These are phyloP conservation scores for Lamprotornis superbus DNA, from an alignment of 2,113 vertebrate genomes.

Conservation along the genomic window DNA sequence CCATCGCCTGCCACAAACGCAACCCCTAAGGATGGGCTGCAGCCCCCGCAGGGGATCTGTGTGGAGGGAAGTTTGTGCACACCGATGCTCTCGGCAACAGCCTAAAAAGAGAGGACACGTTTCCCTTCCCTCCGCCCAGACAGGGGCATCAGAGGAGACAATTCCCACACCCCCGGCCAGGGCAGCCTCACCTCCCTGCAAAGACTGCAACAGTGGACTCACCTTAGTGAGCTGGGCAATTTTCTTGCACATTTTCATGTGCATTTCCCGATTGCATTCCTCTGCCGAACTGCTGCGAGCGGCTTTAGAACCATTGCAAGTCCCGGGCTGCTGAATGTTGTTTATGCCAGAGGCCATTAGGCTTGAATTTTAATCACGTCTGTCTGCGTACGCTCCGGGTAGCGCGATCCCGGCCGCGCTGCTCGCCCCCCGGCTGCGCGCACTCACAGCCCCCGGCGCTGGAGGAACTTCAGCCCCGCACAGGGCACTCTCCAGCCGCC, in stretches of 20 bases:
- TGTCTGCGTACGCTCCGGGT: not conserved
- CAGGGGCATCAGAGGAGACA: not conserved
- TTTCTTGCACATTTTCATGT: constrained; percentile 98
- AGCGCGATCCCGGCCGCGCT: not conserved
- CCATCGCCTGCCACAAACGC: not conserved
- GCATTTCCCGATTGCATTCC: constrained; percentile 84
- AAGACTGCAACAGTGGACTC: constrained; percentile 11
- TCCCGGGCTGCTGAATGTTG: constrained; percentile 77
- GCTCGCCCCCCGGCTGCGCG: not conserved
- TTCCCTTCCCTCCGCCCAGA: not conserved
- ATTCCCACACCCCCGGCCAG: not conserved
- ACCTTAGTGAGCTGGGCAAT: constrained; percentile 99
- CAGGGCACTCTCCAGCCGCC: not conserved
- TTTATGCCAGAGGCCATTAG: constrained; percentile 86
- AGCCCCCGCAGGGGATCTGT: not conserved
- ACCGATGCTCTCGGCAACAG: not conserved
- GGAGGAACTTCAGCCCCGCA: not conserved
- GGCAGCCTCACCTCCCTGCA: not conserved
- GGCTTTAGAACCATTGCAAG: constrained; percentile 79
- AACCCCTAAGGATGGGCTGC: not conserved
- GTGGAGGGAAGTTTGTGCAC: constrained; percentile 22
- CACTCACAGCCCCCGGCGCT: not conserved
- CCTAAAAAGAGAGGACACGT: fast-evolving
- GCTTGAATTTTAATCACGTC: not conserved
- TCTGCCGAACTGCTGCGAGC: constrained; percentile 73